Evolutionary conservation across 2,888 invertebrate genomes (phyloP).

Genomic region (Drosophila sordidula): DNA sequence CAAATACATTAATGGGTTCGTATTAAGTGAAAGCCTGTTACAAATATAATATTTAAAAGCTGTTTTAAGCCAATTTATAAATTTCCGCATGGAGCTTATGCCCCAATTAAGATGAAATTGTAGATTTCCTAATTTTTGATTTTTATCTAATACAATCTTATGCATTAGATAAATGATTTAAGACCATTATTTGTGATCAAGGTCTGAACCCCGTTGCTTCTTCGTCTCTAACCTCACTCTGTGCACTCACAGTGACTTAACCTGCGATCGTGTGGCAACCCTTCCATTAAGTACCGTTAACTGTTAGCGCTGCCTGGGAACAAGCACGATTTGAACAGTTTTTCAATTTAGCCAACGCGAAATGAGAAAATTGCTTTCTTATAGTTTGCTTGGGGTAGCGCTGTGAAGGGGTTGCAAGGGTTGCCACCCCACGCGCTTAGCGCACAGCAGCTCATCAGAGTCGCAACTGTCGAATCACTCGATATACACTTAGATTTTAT

Average conservation of each 20-base stretch:
- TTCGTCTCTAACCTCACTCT: background rate
- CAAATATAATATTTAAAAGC: no score
- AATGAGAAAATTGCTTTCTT: constrained; percentile 81
- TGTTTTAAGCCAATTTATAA: no score
- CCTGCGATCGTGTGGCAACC: constrained; percentile 17
- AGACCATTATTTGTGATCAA: no score
- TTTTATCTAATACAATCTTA: no score
- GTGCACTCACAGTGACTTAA: background rate
- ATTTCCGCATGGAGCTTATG: no score
- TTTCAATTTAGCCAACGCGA: constrained; percentile 78
- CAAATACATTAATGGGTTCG: no score
- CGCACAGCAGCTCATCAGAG: constrained; percentile 43
- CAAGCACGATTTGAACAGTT: constrained; percentile 55
- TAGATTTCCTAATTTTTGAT: no score
- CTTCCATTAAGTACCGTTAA: constrained; percentile 1
- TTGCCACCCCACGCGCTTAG: constrained; percentile 10
- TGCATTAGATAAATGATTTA: no score
- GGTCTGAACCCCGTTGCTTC: background rate
- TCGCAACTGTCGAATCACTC: constrained; percentile 62
- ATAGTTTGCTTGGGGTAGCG: constrained; percentile 45
- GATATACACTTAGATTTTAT: constrained; percentile 51
- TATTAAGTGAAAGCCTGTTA: no score
- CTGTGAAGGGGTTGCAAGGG: background rate
- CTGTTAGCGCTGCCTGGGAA: background rate
- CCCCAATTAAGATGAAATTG: no score